These are phyloP conservation scores for Labeo calbasu DNA, from an alignment of 2,797 vertebrate species.

Conservation along the genomic window DNA sequence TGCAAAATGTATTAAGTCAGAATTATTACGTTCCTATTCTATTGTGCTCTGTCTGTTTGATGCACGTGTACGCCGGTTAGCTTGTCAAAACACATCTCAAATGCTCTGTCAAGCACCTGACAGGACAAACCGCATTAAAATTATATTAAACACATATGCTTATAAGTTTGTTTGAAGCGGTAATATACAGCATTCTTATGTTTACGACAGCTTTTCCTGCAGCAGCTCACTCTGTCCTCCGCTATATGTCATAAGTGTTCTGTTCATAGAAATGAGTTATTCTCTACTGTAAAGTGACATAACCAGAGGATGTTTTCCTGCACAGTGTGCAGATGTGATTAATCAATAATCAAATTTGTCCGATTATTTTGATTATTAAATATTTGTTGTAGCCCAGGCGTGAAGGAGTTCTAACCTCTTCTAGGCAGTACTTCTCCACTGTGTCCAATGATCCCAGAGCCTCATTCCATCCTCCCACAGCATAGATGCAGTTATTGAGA, in stretches of 20 bases:
- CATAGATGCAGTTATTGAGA: conserved; percentile 93
- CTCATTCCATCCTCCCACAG: conserved; percentile 95
- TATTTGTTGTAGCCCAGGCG: neutral
- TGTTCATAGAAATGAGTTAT: too few relatives aligned
- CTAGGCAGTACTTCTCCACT: conserved; percentile 94
- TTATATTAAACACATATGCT: neutral
- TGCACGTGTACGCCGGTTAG: too few relatives aligned
- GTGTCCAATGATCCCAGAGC: conserved; percentile 89
- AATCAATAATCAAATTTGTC: neutral
- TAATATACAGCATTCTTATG: too few relatives aligned
- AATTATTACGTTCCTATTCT: neutral
- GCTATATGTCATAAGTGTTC: neutral
- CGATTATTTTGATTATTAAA: neutral
- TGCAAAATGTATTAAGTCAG: neutral
- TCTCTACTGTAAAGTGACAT: neutral
- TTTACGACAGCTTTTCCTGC: too few relatives aligned
- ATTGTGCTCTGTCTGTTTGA: neutral
- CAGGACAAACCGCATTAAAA: neutral
- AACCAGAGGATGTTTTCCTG: neutral
- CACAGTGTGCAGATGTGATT: neutral
- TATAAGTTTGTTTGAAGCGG: neutral
- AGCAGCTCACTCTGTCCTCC: neutral
- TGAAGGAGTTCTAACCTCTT: conserved; percentile 82
- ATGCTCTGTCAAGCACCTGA: neutral
- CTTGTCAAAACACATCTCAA: too few relatives aligned